Percentiles rank a stretch among this genome's conserved stretches.
These are phyloP conservation scores for Gymnarchus niloticus DNA, from an alignment of 2,113 vertebrate species.

Conservation along the genomic window DNA sequence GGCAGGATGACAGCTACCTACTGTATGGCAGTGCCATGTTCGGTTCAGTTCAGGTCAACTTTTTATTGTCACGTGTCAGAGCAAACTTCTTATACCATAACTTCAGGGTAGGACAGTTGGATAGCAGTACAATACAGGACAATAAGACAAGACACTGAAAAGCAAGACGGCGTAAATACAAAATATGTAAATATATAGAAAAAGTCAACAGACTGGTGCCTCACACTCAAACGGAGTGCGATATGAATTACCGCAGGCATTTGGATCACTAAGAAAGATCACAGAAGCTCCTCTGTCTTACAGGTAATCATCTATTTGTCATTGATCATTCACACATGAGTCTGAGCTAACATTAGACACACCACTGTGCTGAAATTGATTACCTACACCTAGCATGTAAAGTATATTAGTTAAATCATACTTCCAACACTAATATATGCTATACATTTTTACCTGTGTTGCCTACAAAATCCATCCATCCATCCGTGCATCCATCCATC, in stretches of 20 bases:
- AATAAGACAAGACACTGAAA: too few relatives aligned
- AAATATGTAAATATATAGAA: too few relatives aligned
- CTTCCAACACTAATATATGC: background rate
- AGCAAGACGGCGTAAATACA: too few relatives aligned
- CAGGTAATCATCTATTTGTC: background rate
- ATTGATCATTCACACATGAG: background rate
- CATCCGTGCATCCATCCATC: background rate
- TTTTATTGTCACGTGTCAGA: too few relatives aligned
- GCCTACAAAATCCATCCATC: background rate
- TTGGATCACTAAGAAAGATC: background rate
- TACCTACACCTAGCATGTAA: background rate
- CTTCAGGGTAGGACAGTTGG: too few relatives aligned
- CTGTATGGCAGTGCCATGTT: background rate
- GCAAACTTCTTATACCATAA: too few relatives aligned
- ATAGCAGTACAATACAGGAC: too few relatives aligned
- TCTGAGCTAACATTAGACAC: background rate
- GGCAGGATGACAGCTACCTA: background rate
- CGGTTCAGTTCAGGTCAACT: too few relatives aligned
- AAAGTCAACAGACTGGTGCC: background rate
- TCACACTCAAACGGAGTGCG: too few relatives aligned
- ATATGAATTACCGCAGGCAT: background rate
- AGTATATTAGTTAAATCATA: background rate
- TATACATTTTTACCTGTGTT: too few relatives aligned
- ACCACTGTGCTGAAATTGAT: background rate
- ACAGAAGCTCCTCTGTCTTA: background rate